Conservation (phyloP, 2,888 invertebrate species). For the Lasioglossum vierecki region DNA sequence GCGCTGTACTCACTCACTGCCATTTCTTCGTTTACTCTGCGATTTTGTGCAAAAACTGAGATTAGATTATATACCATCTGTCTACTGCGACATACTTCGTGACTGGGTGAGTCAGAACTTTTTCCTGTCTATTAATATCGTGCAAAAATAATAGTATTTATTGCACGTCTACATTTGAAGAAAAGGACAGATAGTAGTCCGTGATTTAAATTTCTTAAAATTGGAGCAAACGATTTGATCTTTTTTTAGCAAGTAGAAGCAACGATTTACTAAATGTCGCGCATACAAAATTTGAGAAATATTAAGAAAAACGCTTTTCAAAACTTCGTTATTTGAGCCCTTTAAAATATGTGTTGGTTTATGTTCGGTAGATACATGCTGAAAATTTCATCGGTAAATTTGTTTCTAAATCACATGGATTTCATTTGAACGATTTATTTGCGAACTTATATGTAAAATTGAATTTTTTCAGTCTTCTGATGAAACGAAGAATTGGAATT, state of each 20-base stretch:
- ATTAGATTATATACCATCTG: background rate
- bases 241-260: too few relatives aligned
- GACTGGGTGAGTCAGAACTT: background rate
- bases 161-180: background rate
- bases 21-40: background rate
- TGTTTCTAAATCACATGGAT: background rate
- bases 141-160: background rate
- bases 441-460: background rate
- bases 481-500: conserved; percentile 42
- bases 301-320: too few relatives aligned
- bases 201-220: too few relatives aligned
- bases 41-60: background rate
- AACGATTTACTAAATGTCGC: too few relatives aligned
- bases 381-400: too few relatives aligned
- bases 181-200: too few relatives aligned
- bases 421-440: background rate
- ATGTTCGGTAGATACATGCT: too few relatives aligned
- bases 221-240: too few relatives aligned
- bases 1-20: background rate
- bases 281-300: too few relatives aligned
- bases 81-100: background rate
- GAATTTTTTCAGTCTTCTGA: background rate
- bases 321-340: too few relatives aligned
- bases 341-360: too few relatives aligned
- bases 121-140: background rate